These are phyloP conservation scores for Cylindroiulus punctatus DNA, from an alignment of 2,888 invertebrate species.

Conservation along the genomic window DNA sequence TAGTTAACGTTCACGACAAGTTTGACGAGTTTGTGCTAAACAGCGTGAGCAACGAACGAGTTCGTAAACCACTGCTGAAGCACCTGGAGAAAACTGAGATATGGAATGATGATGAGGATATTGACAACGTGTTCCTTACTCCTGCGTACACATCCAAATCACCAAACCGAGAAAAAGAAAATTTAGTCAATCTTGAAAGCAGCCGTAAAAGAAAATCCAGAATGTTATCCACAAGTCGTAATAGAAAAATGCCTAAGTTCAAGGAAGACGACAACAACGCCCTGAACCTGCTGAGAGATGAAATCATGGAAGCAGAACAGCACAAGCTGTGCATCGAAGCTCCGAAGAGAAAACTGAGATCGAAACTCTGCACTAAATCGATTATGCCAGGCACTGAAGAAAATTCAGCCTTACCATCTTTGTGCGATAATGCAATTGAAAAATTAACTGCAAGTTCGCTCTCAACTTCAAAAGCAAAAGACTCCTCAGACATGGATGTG, in stretches of 20 bases:
- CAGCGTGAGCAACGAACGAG: not conserved
- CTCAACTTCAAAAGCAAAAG: not conserved
- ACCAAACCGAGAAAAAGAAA: not conserved
- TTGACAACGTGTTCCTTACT: not conserved
- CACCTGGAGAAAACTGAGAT: not conserved
- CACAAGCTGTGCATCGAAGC: not conserved
- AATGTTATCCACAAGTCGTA: too few relatives aligned
- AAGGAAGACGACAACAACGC: not conserved
- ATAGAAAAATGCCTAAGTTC: not conserved
- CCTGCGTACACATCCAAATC: not conserved
- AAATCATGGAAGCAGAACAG: not conserved
- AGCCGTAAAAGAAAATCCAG: not conserved
- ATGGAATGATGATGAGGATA: not conserved
- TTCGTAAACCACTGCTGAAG: not conserved
- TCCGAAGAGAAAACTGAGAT: not conserved
- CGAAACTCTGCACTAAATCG: not conserved
- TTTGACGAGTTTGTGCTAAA: not conserved
- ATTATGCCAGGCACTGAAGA: not conserved
- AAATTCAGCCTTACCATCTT: not conserved
- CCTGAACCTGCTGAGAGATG: not conserved
- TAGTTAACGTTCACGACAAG: not conserved
- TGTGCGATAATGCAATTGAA: not conserved
- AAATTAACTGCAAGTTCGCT: not conserved
- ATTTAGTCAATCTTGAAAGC: not conserved
- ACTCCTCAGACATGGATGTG: not conserved